Percentiles rank a stretch among this genome's conserved stretches.
Conservation (phyloP, 2,888 invertebrate species). For the Agriopis marginaria region DNA sequence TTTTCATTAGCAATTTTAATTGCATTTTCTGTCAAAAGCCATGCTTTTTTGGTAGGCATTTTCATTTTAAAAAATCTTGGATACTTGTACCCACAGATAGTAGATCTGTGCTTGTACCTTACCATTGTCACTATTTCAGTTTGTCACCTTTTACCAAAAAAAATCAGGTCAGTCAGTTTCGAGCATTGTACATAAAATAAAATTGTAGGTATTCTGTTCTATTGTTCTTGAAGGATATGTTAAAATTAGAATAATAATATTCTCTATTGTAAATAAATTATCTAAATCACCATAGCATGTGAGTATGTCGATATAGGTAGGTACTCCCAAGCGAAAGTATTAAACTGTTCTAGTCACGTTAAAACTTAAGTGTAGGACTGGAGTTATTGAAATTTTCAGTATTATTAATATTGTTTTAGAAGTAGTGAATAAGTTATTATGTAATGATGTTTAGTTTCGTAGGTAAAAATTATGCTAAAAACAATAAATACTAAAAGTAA, state of each 20-base stretch:
- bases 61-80: too few species aligned
- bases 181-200: conserved; percentile 8
- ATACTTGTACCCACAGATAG: too few species aligned
- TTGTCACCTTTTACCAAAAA: background rate
- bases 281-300: background rate
- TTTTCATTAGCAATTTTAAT: too few species aligned
- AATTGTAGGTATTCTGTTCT: background rate
- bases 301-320: conserved; percentile 6
- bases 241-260: background rate
- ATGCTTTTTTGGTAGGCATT: too few species aligned
- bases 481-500: conserved; percentile 2
- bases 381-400: conserved; percentile 1
- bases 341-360: conserved; percentile 45
- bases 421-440: background rate
- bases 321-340: conserved; percentile 36
- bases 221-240: conserved; percentile 5
- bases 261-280: conserved; percentile 21
- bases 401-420: conserved; percentile 8
- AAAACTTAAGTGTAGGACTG: conserved; percentile 10
- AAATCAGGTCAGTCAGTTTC: background rate
- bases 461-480: background rate
- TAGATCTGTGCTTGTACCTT: too few species aligned
- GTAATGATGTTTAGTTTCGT: conserved; percentile 1
- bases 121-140: too few species aligned
- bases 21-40: too few species aligned